Evolutionary conservation across 2,888 invertebrate genomes (phyloP).

Genomic region (Acronicta psi): DNA sequence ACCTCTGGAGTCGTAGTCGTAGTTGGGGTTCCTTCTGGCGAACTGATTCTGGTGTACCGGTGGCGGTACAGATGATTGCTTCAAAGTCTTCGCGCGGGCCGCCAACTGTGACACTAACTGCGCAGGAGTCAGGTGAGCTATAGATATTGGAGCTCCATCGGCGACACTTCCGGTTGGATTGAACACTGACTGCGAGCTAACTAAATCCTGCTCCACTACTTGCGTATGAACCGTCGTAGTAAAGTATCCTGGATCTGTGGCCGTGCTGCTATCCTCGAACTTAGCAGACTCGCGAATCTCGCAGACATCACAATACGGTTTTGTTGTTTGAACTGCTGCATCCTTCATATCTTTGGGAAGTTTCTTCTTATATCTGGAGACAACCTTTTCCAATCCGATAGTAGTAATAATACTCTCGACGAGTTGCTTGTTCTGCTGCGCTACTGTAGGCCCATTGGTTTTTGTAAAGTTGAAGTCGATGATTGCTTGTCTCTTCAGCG

Average conservation of each 20-base stretch:
- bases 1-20: conserved; percentile 67
- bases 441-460: conserved; percentile 56
- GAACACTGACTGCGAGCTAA: conserved; percentile 79
- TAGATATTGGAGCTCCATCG: conserved; percentile 78
- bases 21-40: conserved; percentile 60
- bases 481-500: conserved; percentile 78
- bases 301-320: conserved; percentile 79
- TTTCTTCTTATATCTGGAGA: conserved; percentile 74
- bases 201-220: conserved; percentile 81
- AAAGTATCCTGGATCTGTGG: conserved; percentile 72
- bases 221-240: conserved; percentile 78
- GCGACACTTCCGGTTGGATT: conserved; percentile 76
- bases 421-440: conserved; percentile 78
- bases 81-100: conserved; percentile 82
- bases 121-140: conserved; percentile 84
- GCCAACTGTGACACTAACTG: conserved; percentile 84
- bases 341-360: conserved; percentile 71
- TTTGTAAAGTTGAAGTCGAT: conserved; percentile 80
- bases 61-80: conserved; percentile 64
- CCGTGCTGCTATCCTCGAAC: conserved; percentile 63
- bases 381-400: conserved; percentile 72
- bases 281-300: conserved; percentile 76
- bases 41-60: conserved; percentile 59
- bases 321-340: conserved; percentile 79
- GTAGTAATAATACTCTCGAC: conserved; percentile 77